These are phyloP conservation scores for Odontomyia ornata DNA, from an alignment of 2,888 invertebrate genomes.

Conservation along the genomic window DNA sequence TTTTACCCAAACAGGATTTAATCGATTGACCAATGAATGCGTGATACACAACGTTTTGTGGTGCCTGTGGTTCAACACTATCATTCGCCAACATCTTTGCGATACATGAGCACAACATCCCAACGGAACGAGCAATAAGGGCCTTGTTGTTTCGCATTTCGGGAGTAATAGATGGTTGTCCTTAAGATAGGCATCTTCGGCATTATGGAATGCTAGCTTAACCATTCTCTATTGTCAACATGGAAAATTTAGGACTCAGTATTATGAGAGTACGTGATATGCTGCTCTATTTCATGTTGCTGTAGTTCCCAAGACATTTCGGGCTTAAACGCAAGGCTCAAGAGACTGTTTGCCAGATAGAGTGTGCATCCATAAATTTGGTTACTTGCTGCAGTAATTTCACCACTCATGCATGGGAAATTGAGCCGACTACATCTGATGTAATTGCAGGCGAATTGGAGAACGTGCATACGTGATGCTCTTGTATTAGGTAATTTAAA, in stretches of 20 bases:
- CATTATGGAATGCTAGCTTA: background rate
- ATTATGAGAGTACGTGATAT: conserved; percentile 1
- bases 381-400: too few relatives aligned
- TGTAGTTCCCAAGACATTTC: background rate
- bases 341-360: too few relatives aligned
- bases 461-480: background rate
- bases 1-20: background rate
- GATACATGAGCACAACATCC: background rate
- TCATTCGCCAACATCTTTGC: background rate
- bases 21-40: background rate
- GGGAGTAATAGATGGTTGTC: conserved; percentile 7
- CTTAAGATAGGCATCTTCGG: background rate
- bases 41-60: background rate
- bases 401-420: background rate
- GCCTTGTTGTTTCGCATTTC: background rate
- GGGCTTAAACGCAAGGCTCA: too few relatives aligned
- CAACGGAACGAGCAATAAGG: background rate
- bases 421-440: background rate
- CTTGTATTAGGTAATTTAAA: background rate
- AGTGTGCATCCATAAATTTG: too few relatives aligned
- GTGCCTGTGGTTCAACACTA: background rate
- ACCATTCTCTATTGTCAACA: background rate
- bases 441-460: background rate
- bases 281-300: background rate
- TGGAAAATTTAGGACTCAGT: background rate